Evolutionary conservation across 2,888 invertebrate species (phyloP).

Genomic region (Lycia hirtaria): DNA sequence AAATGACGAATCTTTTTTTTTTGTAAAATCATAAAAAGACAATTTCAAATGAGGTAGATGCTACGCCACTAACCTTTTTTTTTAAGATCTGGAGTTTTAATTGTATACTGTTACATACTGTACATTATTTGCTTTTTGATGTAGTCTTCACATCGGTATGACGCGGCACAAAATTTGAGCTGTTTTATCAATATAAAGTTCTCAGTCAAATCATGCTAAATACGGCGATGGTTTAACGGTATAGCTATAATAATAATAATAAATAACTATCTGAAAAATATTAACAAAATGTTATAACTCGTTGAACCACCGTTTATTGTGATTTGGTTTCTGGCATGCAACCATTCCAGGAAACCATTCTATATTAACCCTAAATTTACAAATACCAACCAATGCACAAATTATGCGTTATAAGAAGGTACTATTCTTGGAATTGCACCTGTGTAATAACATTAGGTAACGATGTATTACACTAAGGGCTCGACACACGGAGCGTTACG

Average conservation of each 20-base stretch:
- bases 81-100: not conserved
- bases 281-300: slow-evolving; percentile 38
- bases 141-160: slow-evolving; percentile 3
- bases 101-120: too few relatives aligned
- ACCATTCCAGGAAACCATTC: slow-evolving; percentile 34
- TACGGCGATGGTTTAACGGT: slow-evolving; percentile 30
- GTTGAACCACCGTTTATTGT: slow-evolving; percentile 35
- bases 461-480: slow-evolving; percentile 61
- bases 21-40: too few relatives aligned
- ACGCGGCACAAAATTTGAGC: slow-evolving; percentile 15
- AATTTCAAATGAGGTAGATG: too few relatives aligned
- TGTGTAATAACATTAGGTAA: slow-evolving; percentile 66
- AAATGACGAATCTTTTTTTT: too few relatives aligned
- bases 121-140: too few relatives aligned
- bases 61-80: not conserved
- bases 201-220: slow-evolving; percentile 31
- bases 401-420: slow-evolving; percentile 60
- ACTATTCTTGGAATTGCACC: slow-evolving; percentile 76
- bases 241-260: slow-evolving; percentile 33
- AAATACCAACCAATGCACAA: slow-evolving; percentile 49
- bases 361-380: slow-evolving; percentile 20
- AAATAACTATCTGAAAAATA: slow-evolving; percentile 42
- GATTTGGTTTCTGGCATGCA: slow-evolving; percentile 32
- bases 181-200: slow-evolving; percentile 27
- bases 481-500: too few relatives aligned